Evolutionary conservation across 2,888 invertebrate genomes (phyloP).

Genomic region (Dasysyrphus albostriatus): DNA sequence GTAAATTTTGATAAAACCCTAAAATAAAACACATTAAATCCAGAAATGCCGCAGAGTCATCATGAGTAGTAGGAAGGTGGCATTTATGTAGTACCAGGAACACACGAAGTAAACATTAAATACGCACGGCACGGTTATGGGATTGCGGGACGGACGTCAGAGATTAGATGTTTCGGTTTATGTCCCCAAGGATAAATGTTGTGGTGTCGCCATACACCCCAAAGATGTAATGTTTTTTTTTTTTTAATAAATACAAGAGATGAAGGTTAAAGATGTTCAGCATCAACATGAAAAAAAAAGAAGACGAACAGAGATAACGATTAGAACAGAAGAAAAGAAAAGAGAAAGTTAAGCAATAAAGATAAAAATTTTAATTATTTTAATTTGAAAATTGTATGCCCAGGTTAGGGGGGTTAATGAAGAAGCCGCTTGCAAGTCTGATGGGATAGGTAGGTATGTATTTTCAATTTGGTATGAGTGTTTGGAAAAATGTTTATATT

Average conservation of each 20-base stretch:
- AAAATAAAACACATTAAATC: slow-evolving; percentile 54
- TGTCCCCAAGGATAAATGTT: slow-evolving; percentile 48
- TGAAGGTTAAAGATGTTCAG: slow-evolving; percentile 63
- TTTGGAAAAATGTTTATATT: slow-evolving; percentile 47
- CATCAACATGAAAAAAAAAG: slow-evolving; percentile 81
- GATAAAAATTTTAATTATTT: slow-evolving; percentile 55
- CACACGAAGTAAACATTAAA: slow-evolving; percentile 32
- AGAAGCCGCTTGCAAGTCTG: slow-evolving; percentile 7
- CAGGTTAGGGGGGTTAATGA: neutral
- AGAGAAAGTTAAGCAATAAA: slow-evolving; percentile 58
- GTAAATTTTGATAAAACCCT: slow-evolving; percentile 99
- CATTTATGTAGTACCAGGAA: slow-evolving; percentile 37
- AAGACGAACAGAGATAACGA: slow-evolving; percentile 67
- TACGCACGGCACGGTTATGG: slow-evolving; percentile 24
- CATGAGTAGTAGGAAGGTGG: slow-evolving; percentile 17
- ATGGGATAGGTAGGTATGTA: slow-evolving; percentile 17
- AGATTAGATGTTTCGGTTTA: slow-evolving; percentile 38
- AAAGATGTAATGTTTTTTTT: slow-evolving; percentile 15
- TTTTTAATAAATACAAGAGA: slow-evolving; percentile 27
- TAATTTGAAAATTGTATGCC: slow-evolving; percentile 26
- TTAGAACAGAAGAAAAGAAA: slow-evolving; percentile 23
- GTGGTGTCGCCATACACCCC: slow-evolving; percentile 45
- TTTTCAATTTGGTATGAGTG: slow-evolving; percentile 41
- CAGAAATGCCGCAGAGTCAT: slow-evolving; percentile 44
- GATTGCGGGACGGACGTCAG: slow-evolving; percentile 13